These are phyloP conservation scores for Xenopus borealis DNA, from an alignment of 2,113 vertebrate genomes.

Conservation along the genomic window DNA sequence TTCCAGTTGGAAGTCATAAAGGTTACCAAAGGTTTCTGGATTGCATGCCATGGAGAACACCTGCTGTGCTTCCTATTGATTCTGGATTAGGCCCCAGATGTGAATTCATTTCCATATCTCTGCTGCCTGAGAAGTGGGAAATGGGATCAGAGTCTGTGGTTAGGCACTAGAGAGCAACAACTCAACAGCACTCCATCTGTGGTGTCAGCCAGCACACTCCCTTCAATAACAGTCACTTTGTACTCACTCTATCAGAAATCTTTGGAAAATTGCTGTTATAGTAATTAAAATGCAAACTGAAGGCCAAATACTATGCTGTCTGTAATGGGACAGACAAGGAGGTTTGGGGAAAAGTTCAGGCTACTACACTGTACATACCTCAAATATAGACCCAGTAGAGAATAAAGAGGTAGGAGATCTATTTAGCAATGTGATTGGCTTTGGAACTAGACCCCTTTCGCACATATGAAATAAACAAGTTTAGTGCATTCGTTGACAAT, in stretches of 20 bases:
- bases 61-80: conserved; percentile 32
- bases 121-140: conserved; percentile 29
- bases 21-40: conserved; percentile 29
- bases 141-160: conserved; percentile 27
- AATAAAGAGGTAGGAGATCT: no score
- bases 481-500: no score
- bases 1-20: conserved; percentile 28
- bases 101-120: conserved; percentile 28
- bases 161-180: conserved; percentile 13
- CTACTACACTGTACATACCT: no score
- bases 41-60: conserved; percentile 14
- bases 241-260: background rate
- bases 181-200: conserved; percentile 10
- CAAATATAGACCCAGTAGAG: no score
- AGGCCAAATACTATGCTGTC: background rate
- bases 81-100: conserved; percentile 21
- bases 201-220: conserved; percentile 2
- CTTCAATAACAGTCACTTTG: conserved; percentile 32
- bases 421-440: no score
- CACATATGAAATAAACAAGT: no score
- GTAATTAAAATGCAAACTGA: conserved; percentile 25
- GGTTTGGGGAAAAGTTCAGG: conserved; percentile 15
- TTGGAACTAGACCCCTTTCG: no score
- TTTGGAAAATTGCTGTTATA: conserved; percentile 18
- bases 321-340: conserved; percentile 5